These are phyloP conservation scores for Drosophila paramelanica DNA, from an alignment of 2,888 invertebrate species.

Conservation along the genomic window DNA sequence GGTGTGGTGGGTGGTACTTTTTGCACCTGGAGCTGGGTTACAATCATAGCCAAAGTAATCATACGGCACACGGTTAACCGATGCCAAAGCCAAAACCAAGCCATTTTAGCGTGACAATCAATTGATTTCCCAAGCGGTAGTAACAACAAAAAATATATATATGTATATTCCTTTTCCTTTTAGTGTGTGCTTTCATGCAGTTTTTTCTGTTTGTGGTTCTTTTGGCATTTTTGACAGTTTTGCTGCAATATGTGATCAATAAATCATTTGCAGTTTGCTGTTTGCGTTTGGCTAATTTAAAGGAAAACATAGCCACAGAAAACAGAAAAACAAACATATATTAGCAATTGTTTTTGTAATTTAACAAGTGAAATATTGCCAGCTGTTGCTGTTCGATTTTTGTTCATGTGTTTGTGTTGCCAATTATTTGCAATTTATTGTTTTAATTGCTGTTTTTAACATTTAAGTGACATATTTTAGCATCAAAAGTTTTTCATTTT, in stretches of 20 bases:
- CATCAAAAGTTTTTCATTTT: neutral
- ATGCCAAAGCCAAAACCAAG: conserved; percentile 46
- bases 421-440: conserved; percentile 6
- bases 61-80: conserved; percentile 28
- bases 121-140: conserved; percentile 76
- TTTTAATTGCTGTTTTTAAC: conserved; percentile 17
- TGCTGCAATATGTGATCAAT: conserved; percentile 35
- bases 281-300: conserved; percentile 33
- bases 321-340: neutral
- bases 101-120: conserved; percentile 78
- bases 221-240: conserved; percentile 24
- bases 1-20: neutral
- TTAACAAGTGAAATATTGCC: conserved; percentile 10
- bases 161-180: conserved; percentile 14
- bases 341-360: conserved; percentile 10
- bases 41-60: conserved; percentile 50
- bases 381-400: conserved; percentile 16
- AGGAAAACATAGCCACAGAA: neutral
- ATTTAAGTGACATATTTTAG: conserved; percentile 1
- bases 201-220: conserved; percentile 4
- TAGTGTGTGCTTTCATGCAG: conserved; percentile 2
- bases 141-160: conserved; percentile 28
- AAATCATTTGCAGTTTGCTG: conserved; percentile 53
- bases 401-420: conserved; percentile 2
- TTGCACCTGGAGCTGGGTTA: conserved; percentile 10